Evolutionary conservation across 1,140 invertebrate species (phyloP).

Genomic region (Cataglyphis hispanica): DNA sequence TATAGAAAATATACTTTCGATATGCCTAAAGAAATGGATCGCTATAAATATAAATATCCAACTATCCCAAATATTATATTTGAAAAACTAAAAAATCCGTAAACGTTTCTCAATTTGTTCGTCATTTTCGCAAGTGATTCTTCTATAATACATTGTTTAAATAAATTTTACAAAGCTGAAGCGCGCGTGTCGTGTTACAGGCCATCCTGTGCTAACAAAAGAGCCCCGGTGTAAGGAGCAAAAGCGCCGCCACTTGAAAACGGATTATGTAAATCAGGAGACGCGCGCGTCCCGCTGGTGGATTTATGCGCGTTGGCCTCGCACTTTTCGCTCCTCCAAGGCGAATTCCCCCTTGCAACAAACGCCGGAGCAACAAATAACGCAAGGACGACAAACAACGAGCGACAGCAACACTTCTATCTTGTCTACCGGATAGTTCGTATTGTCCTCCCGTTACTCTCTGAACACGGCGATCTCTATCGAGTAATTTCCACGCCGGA

Average conservation of each 20-base stretch:
- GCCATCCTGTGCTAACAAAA: slow-evolving; percentile 32
- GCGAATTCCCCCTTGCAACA: not conserved
- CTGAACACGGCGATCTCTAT: slow-evolving; percentile 37
- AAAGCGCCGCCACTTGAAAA: slow-evolving; percentile 50
- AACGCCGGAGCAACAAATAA: slow-evolving; percentile 28
- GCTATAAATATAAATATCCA: not conserved
- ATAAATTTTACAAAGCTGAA: slow-evolving; percentile 6
- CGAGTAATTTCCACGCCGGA: slow-evolving; percentile 53
- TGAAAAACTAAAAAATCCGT: not conserved
- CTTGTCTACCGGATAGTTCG: slow-evolving; percentile 18
- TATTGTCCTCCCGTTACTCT: not conserved
- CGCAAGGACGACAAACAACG: slow-evolving; percentile 25
- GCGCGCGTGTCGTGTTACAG: not conserved
- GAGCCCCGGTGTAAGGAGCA: slow-evolving; percentile 42
- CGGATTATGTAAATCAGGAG: slow-evolving; percentile 56
- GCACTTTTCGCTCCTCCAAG: slow-evolving; percentile 45
- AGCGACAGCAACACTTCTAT: slow-evolving; percentile 3
- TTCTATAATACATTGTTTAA: not conserved
- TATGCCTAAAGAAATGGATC: not conserved
- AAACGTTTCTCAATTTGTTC: not conserved
- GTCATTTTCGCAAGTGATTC: not conserved
- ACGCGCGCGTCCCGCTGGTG: slow-evolving; percentile 27
- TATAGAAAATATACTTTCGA: not conserved
- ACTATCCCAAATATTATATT: not conserved
- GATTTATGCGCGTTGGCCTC: slow-evolving; percentile 50